Base-by-base conservation (phyloP, 2,888 invertebrate genomes). In the Hydraecia micacea region DNA sequence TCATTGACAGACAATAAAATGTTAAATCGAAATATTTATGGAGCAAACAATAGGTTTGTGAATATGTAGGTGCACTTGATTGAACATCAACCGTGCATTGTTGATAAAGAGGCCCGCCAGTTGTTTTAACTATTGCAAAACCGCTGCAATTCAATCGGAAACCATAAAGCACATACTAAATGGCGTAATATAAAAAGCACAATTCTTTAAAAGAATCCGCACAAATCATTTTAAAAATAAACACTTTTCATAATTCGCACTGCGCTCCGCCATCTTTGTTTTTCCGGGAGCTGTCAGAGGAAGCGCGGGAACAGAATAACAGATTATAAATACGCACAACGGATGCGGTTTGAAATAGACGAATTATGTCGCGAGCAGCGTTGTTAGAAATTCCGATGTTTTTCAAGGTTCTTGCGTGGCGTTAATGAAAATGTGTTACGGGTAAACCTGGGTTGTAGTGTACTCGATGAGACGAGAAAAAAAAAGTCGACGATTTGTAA, bases 281-380 rank as follows among this genome's bases (percentile, higher is more conserved):
- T 87, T 85, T 83, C 80, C 87, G 84, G 77, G 82, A 80, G 81
- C 85, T 88, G 86, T 83, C 86, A 88, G 73, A 69, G 46, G 63
- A 81, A 71, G 72, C 84, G 85, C 86, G 88, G 83, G 84, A 86
- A 89, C 82, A 86, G 85, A 90, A 88, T 88, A 91, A 87, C 87
- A 91, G 87, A 90, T 91, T 93, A 92, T 90, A 93, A 93, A 93
- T 93, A 93, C 75, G 63, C 70, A 88, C 91, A 90, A 88, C 92
- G 93, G 92, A 92, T 91, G 86, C 83, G 84, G 88, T 90, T 92
- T 88, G 91, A 95, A 96, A 95, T 95, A 95, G 94, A 93, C 90
- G 90, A 94, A 94, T 95, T 95, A 94, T 95, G 95, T 95, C 94
- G 95, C 91, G 92, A 91, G 52, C 76, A 63, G 32, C 72, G 70